Evolutionary conservation across 2,797 vertebrate genomes (phyloP).

Genomic region (Gila robusta): DNA sequence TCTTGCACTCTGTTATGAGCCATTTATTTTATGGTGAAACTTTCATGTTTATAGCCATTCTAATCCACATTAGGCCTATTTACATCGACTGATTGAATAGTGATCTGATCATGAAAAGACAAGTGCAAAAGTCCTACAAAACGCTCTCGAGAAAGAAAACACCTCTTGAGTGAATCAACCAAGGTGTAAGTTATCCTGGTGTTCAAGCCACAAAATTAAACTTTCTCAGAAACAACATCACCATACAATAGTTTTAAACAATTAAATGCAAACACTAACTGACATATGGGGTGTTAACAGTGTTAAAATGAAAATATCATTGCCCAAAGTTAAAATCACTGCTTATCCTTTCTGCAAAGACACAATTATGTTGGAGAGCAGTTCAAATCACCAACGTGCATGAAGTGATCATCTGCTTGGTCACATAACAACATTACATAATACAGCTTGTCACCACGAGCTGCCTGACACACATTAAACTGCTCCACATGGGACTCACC

Average conservation of each 20-base stretch:
- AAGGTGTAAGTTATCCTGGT: not conserved
- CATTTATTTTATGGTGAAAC: not conserved
- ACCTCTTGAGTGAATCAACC: not conserved
- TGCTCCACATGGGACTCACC: conserved; percentile 76
- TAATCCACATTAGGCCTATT: not conserved
- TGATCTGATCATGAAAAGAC: not conserved
- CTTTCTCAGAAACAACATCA: not conserved
- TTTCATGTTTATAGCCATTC: not conserved
- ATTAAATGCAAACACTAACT: not conserved
- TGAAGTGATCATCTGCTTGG: not conserved
- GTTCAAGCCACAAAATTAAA: not conserved
- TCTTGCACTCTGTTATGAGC: not conserved
- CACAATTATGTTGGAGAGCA: not conserved
- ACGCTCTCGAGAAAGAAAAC: not conserved
- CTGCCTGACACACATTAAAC: not conserved
- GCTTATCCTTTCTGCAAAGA: not conserved
- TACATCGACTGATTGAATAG: not conserved
- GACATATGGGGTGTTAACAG: not conserved
- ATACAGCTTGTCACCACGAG: not conserved
- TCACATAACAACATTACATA: not conserved
- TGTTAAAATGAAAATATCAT: not conserved
- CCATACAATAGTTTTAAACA: not conserved
- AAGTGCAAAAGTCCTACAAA: not conserved
- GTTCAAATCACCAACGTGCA: not conserved
- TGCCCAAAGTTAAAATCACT: not conserved